Evolutionary conservation across 2,888 invertebrate species (phyloP), one percentile per base, ranked within the genome.

Genomic region (Alviniconcha strummeri): DNA sequence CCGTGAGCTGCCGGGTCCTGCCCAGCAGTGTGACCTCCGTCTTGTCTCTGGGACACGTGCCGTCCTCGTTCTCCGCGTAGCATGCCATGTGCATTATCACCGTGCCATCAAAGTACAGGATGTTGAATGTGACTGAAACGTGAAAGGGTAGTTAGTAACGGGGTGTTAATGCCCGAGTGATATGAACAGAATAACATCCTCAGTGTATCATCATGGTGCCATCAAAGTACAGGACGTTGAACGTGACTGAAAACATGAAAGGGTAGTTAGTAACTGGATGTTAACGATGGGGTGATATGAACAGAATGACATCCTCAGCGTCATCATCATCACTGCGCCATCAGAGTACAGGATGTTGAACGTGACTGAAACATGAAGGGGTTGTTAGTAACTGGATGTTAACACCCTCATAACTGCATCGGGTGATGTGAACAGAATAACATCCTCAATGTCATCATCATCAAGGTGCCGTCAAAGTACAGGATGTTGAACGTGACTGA

Each of bases 71-170:
- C 8, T 87, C 86, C 17, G 76, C 78, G 74, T 87, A 89, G 55
- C 89, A 89, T 3, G 88, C 87, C 79, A 88, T 86, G 80, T 86
- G 86, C 84, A 89, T 81, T 52, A 86, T 64, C 79, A 86, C 87
- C 36, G 84, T 71, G 54, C 83, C 87, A 57, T 89, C 89, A 15
- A 83, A 86, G 57, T 87, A 87, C 11, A 89, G 36, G 13, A 89
- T 83, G 74, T 87, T 88, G 84, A 87, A 86, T 6, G 87, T 85
- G 13, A 86, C 89, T 89, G 84, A 19, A 36, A 15, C 36, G 0
- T 36, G 60, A 60, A 60, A 4, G 13, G 60, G 9, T 60, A 60
- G 60, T 4, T 13, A 60, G 60, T 3, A 36, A 36, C 36, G 0
- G 36, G 36, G 3, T 36, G 36, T 36, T 36, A 36, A 36, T 36